phyloP scores from a whole-genome alignment of 1,140 invertebrate genomes.

The Amphibalanus amphitrite region DNA sequence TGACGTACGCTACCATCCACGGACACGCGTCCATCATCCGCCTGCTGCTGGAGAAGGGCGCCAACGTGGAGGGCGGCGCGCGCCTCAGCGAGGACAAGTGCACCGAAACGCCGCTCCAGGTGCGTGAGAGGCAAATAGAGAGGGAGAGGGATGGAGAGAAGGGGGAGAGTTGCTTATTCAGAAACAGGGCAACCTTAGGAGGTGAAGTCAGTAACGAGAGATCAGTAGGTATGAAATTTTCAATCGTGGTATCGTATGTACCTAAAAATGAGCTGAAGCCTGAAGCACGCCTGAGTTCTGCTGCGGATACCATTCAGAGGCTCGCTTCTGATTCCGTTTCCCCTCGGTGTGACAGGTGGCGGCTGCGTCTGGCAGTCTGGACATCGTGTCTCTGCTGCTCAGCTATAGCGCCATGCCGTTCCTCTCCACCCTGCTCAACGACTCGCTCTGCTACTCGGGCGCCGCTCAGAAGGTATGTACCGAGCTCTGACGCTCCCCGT shows the following conservation, averaged over 20 bases:
- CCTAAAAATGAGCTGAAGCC: too few species aligned
- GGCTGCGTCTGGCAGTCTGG: slow-evolving; percentile 56
- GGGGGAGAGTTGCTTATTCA: too few species aligned
- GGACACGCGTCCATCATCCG: slow-evolving; percentile 34
- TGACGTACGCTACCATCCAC: slow-evolving; percentile 46
- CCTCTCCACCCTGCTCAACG: slow-evolving; percentile 58
- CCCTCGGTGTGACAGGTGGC: slow-evolving; percentile 32
- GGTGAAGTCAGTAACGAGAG: too few species aligned
- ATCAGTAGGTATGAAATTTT: too few species aligned
- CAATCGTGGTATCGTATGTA: too few species aligned
- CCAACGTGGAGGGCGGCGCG: slow-evolving; percentile 68
- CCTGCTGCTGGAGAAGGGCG: slow-evolving; percentile 50
- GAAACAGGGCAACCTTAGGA: too few species aligned
- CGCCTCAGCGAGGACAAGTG: slow-evolving; percentile 59
- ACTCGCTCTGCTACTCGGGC: slow-evolving; percentile 63
- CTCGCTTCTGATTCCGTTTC: too few species aligned
- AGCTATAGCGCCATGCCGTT: slow-evolving; percentile 71
- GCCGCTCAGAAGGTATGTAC: slow-evolving; percentile 40
- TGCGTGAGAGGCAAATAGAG: too few species aligned
- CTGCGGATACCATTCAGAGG: too few species aligned
- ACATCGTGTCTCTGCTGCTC: slow-evolving; percentile 57
- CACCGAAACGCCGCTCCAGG: slow-evolving; percentile 69
- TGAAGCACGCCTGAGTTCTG: too few species aligned
- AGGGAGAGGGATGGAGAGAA: too few species aligned
- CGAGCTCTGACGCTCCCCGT: too few species aligned